phyloP scores from a whole-genome alignment of 2,888 invertebrate genomes.

The Apodemia hepburni region DNA sequence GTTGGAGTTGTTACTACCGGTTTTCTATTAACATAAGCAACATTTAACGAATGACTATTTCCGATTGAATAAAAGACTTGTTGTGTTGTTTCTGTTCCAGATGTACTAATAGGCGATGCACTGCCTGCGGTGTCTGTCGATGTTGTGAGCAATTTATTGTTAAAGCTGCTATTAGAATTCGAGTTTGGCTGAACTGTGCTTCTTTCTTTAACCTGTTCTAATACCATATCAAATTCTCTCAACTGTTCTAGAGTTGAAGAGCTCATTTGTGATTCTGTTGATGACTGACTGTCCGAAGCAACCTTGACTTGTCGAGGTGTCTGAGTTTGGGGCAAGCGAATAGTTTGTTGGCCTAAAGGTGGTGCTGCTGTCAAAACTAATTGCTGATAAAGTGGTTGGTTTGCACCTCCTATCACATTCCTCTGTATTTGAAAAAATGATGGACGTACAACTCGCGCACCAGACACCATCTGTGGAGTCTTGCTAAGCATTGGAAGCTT shows the following conservation, averaged over 20 bases:
- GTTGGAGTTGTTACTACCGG: slow-evolving; percentile 53
- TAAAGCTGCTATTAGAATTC: slow-evolving; percentile 40
- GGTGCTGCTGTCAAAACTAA: slow-evolving; percentile 72
- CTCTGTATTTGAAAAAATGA: slow-evolving; percentile 82
- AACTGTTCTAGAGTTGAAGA: slow-evolving; percentile 88
- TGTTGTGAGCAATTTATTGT: slow-evolving; percentile 44
- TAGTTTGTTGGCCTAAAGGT: slow-evolving; percentile 63
- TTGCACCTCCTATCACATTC: slow-evolving; percentile 79
- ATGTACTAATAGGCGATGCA: slow-evolving; percentile 41
- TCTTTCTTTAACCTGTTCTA: slow-evolving; percentile 89
- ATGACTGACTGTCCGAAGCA: slow-evolving; percentile 52
- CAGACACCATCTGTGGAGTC: slow-evolving; percentile 77
- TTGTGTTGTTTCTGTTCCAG: slow-evolving; percentile 48
- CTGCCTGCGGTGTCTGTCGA: slow-evolving; percentile 52
- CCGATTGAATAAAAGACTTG: slow-evolving; percentile 67
- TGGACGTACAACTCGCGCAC: slow-evolving; percentile 76
- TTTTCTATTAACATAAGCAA: slow-evolving; percentile 67
- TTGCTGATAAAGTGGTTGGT: slow-evolving; percentile 75
- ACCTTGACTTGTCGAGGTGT: slow-evolving; percentile 49
- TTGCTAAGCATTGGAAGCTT: slow-evolving; percentile 75
- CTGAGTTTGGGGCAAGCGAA: slow-evolving; percentile 59
- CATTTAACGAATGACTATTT: slow-evolving; percentile 56
- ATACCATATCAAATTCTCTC: slow-evolving; percentile 89
- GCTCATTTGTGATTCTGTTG: slow-evolving; percentile 82
- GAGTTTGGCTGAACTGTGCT: slow-evolving; percentile 81